These are phyloP conservation scores for Eurosta solidaginis DNA, from an alignment of 1,140 invertebrate genomes.

Conservation along the genomic window DNA sequence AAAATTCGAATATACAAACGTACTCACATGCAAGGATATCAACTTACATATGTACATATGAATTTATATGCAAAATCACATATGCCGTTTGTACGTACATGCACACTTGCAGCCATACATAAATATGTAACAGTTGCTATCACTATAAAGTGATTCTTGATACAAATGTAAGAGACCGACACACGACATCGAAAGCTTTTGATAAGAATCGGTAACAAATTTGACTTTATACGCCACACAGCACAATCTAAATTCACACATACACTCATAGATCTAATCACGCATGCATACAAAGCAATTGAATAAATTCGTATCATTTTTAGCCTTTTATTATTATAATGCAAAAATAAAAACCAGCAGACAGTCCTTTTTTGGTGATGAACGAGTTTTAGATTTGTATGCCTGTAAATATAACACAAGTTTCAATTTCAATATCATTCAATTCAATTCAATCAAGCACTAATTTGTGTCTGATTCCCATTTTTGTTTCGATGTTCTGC, in stretches of 20 bases:
- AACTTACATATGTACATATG: neutral
- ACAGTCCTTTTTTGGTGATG: neutral
- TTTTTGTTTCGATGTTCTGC: neutral
- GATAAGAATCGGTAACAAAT: conserved; percentile 31
- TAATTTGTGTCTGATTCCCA: conserved; percentile 8
- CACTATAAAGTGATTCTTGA: neutral
- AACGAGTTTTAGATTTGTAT: neutral
- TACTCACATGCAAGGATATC: neutral
- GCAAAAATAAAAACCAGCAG: neutral
- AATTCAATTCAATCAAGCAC: conserved; percentile 21
- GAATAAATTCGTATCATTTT: neutral
- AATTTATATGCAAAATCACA: neutral
- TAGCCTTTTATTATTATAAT: neutral
- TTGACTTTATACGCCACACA: conserved; percentile 6
- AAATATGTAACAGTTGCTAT: too few relatives aligned
- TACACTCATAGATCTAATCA: neutral
- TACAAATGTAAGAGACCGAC: conserved; percentile 4
- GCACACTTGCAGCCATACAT: too few relatives aligned
- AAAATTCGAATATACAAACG: neutral
- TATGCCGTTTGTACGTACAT: neutral
- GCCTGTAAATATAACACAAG: neutral
- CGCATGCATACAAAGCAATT: neutral
- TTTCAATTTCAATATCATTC: conserved; percentile 20
- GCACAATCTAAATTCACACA: neutral
- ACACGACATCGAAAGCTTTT: neutral